A percentile compares a stretch with the other conserved stretches of the same genome.
These are phyloP conservation scores for Cyphomyrmex costatus DNA, from an alignment of 1,140 invertebrate species.

Conservation along the genomic window DNA sequence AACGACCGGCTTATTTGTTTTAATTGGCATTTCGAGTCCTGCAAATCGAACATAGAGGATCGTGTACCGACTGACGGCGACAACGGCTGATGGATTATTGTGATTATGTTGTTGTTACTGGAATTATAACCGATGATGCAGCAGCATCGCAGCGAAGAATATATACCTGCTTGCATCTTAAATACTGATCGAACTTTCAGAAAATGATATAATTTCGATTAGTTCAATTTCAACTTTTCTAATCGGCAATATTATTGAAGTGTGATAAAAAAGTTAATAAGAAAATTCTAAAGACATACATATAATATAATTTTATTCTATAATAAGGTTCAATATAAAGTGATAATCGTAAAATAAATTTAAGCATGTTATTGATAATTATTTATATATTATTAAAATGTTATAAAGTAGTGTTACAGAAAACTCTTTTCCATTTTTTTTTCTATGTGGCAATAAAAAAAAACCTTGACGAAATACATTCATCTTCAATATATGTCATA, in stretches of 20 bases:
- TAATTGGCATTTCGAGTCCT: slow-evolving; percentile 48
- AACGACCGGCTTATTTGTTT: slow-evolving; percentile 58
- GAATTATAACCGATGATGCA: slow-evolving; percentile 62
- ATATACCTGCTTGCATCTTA: not conserved
- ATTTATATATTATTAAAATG: not conserved
- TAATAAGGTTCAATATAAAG: not conserved
- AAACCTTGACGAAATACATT: not conserved
- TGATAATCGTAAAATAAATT: not conserved
- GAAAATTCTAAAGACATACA: not conserved
- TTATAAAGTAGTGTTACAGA: slow-evolving; percentile 9
- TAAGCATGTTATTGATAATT: not conserved
- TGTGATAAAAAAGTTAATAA: not conserved
- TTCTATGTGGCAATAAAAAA: not conserved
- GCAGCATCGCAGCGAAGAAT: slow-evolving; percentile 36
- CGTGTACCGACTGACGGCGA: slow-evolving; percentile 31
- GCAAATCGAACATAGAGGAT: slow-evolving; percentile 19
- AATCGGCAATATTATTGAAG: not conserved
- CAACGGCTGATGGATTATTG: slow-evolving; percentile 58
- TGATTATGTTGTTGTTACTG: slow-evolving; percentile 57
- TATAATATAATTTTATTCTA: not conserved
- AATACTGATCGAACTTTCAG: slow-evolving; percentile 2
- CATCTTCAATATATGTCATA: not conserved
- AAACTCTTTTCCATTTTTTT: not conserved
- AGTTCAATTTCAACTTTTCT: not conserved
- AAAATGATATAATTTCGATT: slow-evolving; percentile 31